Base-by-base conservation (phyloP, 2,113 vertebrate species). In the Clarias magur region DNA sequence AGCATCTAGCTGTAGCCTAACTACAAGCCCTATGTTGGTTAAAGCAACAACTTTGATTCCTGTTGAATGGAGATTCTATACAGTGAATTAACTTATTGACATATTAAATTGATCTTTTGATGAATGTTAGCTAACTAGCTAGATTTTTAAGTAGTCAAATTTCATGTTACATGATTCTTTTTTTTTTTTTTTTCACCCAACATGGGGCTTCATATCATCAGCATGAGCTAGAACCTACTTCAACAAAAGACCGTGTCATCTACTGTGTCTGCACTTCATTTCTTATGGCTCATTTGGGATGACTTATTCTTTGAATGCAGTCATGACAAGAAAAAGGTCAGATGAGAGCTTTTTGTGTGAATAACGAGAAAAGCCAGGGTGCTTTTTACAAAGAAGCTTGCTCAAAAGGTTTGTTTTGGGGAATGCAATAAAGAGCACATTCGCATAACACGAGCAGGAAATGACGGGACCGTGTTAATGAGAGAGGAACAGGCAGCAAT, bases 391-490 rank as follows among this genome's bases (percentile, higher is more conserved):
- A 16, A 48, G 34, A 82, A 23, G 21, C 75, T 78, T 59, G 80
- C 80, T 83, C 68, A 65, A 27, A 76, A 56, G 27, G 68, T 23
- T 75, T 48, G 48, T 78, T 78, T 87, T 2, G 27, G 70, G 70
- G 78, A 72, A 86, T 87, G 86, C 86, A 80, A 57, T 86, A 65
- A 48, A 53, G 23, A 80, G 56, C 30, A 11, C 73, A 80, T n/a
- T 53, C 88, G 23, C 91, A 88, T 90, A 91, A 93, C 94, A 95
- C 95, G 94, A 93, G 89, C 94, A 94, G 93, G 93, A 93, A 93
- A 90, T 87, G 88, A 54, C 12, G 54, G 70, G 78, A 56, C 30
- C 70, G 79, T 16, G 88, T 90, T 90, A 70, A 80, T 72, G 67
- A 88, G 63, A 62, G 63, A 80, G 83, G 67, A 78, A 87, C 80